A percentile compares a stretch with the other conserved stretches of the same genome.
Conservation (phyloP, 1,140 invertebrate genomes). For the Radopholus similis region DNA sequence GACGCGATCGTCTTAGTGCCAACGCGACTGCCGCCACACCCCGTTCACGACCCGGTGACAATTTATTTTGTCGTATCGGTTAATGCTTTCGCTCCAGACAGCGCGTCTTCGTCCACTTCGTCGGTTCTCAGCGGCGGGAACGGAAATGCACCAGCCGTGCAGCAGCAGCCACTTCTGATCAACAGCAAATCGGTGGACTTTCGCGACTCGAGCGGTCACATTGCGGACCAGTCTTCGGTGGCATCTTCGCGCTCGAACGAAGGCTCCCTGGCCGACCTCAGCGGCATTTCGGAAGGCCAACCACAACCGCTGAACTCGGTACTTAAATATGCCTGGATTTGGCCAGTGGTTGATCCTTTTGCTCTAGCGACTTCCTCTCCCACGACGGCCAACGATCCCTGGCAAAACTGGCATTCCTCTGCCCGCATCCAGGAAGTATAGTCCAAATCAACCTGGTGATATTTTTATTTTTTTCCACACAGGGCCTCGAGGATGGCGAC, state of each 20-base stretch:
- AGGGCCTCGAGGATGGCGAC: constrained; percentile 2
- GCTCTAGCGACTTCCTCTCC: constrained; percentile 33
- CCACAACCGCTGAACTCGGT: constrained; percentile 27
- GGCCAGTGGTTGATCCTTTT: neutral
- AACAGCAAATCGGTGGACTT: constrained; percentile 35
- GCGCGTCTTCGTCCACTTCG: constrained; percentile 27
- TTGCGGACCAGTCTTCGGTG: constrained; percentile 14
- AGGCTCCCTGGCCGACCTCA: constrained; percentile 30
- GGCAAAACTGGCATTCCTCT: constrained; percentile 31
- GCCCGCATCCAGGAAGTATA: constrained; percentile 12
- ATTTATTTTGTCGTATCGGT: neutral
- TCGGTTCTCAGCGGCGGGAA: constrained; percentile 11
- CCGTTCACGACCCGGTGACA: constrained; percentile 13
- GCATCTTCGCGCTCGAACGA: constrained; percentile 29
- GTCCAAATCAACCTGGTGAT: neutral
- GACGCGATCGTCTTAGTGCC: constrained; percentile 9
- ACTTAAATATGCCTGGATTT: neutral
- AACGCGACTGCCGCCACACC: neutral
- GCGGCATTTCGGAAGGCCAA: constrained; percentile 1
- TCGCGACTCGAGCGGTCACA: neutral
- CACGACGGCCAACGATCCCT: constrained; percentile 26
- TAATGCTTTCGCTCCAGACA: constrained; percentile 13
- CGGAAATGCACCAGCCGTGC: neutral
- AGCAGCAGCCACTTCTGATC: neutral
- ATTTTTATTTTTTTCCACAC: neutral